Percentiles rank a stretch among this genome's conserved stretches.
phyloP scores from a whole-genome alignment of 2,797 vertebrate genomes.

The Gouania willdenowi region DNA sequence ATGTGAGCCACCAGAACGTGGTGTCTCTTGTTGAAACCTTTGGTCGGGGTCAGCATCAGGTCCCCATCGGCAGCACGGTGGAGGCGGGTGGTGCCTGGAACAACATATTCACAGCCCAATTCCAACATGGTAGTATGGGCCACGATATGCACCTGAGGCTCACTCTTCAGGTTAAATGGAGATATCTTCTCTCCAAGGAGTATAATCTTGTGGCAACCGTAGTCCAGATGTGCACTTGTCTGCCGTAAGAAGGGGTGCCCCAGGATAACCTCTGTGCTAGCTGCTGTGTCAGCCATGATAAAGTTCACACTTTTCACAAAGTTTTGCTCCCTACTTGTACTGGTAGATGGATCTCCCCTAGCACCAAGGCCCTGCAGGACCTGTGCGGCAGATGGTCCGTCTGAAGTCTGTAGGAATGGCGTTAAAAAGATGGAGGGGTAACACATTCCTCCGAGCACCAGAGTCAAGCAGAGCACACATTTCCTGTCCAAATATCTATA shows the following conservation, averaged over 20 bases:
- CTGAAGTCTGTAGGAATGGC: too few species aligned
- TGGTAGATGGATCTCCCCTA: background rate
- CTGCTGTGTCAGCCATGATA: too few species aligned
- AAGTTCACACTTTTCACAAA: too few species aligned
- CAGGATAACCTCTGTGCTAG: too few species aligned
- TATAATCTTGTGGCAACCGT: too few species aligned
- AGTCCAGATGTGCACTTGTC: too few species aligned
- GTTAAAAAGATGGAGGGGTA: background rate
- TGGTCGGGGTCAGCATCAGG: conserved; percentile 7
- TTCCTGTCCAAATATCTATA: too few species aligned
- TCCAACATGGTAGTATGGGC: background rate
- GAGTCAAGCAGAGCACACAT: too few species aligned
- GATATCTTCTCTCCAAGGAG: too few species aligned
- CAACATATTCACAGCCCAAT: conserved; percentile 1
- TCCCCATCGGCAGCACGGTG: background rate
- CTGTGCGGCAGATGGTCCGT: background rate
- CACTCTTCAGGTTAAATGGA: too few species aligned
- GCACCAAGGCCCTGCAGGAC: background rate
- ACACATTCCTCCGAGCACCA: background rate
- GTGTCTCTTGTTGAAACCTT: conserved; percentile 5
- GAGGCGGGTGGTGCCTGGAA: background rate
- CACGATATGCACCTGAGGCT: background rate
- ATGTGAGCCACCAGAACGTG: background rate
- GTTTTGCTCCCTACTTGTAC: background rate
- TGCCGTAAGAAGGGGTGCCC: too few species aligned